Conservation (phyloP, 2,888 invertebrate genomes). For the Phrixothrix hirtus region DNA sequence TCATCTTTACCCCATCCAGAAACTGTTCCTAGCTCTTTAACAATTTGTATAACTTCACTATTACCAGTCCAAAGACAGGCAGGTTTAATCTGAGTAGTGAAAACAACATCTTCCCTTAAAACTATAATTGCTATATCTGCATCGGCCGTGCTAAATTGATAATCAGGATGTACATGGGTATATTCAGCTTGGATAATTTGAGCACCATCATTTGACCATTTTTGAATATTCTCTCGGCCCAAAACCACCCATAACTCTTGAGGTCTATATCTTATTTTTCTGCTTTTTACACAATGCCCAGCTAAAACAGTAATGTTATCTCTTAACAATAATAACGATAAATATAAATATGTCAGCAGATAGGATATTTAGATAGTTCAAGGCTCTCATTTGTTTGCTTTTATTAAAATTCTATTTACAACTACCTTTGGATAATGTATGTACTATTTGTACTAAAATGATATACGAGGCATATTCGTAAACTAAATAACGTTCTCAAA, state of each 20-base stretch:
- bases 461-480: too few species aligned
- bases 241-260: conserved; percentile 45
- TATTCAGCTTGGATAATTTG: conserved; percentile 38
- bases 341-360: too few species aligned
- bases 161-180: conserved; percentile 59
- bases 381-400: too few species aligned
- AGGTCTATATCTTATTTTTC: conserved; percentile 31
- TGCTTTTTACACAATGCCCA: conserved; percentile 47
- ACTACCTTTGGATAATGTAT: too few species aligned
- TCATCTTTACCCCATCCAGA: conserved; percentile 64
- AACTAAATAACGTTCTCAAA: too few species aligned
- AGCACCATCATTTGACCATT: conserved; percentile 44
- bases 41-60: conserved; percentile 46
- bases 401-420: too few species aligned
- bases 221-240: conserved; percentile 44
- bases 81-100: conserved; percentile 62
- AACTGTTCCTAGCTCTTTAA: conserved; percentile 55
- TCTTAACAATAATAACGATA: too few species aligned
- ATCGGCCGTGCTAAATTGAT: conserved; percentile 60
- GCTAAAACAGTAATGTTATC: conserved; percentile 43
- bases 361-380: too few species aligned
- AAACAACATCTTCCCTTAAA: conserved; percentile 58
- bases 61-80: conserved; percentile 65
- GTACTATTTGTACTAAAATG: too few species aligned
- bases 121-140: conserved; percentile 63